Evolutionary conservation across 2,797 vertebrate species (phyloP).

Genomic region (Carapus acus): DNA sequence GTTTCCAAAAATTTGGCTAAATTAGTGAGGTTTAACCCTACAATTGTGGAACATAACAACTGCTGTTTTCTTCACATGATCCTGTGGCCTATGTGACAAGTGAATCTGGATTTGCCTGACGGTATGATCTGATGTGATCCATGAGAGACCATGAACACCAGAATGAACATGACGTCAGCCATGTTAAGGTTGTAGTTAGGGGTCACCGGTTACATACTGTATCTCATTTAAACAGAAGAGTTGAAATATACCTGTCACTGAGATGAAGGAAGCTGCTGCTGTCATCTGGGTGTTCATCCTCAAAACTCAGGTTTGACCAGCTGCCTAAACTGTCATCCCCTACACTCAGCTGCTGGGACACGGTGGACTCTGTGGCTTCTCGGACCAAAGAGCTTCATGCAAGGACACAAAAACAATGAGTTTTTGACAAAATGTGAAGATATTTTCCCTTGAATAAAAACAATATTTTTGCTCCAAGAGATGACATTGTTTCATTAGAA

Average conservation of each 20-base stretch:
- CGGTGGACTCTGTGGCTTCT: conserved; percentile 82
- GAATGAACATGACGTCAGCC: too few relatives aligned
- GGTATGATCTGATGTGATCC: too few relatives aligned
- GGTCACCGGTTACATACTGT: too few relatives aligned
- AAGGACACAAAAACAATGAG: not conserved
- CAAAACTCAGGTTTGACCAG: conserved; percentile 98
- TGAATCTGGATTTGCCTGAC: too few relatives aligned
- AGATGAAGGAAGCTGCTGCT: conserved; percentile 98
- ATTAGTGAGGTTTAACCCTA: too few relatives aligned
- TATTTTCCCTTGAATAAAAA: not conserved
- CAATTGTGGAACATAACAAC: too few relatives aligned
- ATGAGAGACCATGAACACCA: too few relatives aligned
- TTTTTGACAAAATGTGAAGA: not conserved
- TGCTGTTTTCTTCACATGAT: too few relatives aligned
- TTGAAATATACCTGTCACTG: conserved; percentile 85
- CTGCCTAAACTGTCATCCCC: conserved; percentile 96
- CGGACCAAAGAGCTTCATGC: conserved; percentile 73
- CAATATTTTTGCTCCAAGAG: not conserved
- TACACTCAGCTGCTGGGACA: conserved; percentile 89
- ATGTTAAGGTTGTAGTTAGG: not conserved
- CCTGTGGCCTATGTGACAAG: too few relatives aligned
- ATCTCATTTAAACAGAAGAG: not conserved
- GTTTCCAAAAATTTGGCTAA: too few relatives aligned
- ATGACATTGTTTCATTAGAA: not conserved
- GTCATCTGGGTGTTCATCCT: conserved; percentile 94